Conservation (phyloP, 2,113 vertebrate genomes). For the Engystomops pustulosus region DNA sequence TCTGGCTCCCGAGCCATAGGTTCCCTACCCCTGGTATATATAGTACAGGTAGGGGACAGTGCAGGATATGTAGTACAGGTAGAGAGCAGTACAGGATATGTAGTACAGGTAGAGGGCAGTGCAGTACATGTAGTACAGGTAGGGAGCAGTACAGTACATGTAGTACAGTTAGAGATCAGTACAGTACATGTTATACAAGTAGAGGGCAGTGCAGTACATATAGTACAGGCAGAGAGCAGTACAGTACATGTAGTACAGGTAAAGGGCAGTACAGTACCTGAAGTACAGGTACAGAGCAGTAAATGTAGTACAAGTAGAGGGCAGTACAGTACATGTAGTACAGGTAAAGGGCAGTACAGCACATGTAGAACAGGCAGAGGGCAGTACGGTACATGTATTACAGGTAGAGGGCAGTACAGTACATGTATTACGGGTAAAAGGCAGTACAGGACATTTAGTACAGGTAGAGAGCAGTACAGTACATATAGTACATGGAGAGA, state of each 20-base stretch:
- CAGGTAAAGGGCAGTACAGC: not conserved
- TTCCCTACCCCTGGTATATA: not conserved
- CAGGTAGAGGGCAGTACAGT: not conserved
- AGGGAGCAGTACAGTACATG: not conserved
- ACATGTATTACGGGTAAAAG: not conserved
- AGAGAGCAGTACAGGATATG: not conserved
- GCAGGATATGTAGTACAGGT: not conserved
- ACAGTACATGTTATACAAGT: not conserved
- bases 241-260: not conserved
- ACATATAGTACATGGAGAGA: not conserved
- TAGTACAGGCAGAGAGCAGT: not conserved
- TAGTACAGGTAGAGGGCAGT: not conserved
- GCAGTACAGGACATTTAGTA: not conserved
- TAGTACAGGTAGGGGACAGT: not conserved
- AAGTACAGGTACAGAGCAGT: not conserved
- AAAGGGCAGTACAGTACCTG: not conserved
- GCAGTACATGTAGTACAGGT: not conserved
- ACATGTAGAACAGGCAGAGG: not conserved
- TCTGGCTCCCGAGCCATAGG: no score
- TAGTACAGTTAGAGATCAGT: not conserved
- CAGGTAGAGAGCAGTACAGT: not conserved
- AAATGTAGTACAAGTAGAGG: not conserved
- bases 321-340: not conserved
- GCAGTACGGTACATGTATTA: not conserved
- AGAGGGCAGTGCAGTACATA: not conserved